Conservation (phyloP, 2,113 vertebrate species). For the Muntiacus muntjak region DNA sequence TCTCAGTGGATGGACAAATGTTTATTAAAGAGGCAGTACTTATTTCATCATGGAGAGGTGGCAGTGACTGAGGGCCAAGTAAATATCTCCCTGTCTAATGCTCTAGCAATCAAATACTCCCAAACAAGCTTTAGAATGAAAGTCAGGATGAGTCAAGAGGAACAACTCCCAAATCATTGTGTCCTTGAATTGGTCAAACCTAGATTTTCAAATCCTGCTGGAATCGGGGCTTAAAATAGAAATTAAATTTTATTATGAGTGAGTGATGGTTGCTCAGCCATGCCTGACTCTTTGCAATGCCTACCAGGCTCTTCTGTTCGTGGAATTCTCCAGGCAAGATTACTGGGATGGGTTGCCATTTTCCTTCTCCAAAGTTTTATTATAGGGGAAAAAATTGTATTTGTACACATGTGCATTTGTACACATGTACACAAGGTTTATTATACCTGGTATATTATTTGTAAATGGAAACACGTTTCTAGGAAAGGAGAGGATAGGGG, state of each 20-base stretch:
- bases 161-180: not conserved
- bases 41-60: not conserved
- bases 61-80: not conserved
- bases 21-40: not conserved
- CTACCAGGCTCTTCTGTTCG: not conserved
- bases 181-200: not conserved
- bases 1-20: not conserved
- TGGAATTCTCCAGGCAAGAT: not conserved
- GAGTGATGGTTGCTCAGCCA: not conserved
- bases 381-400: not conserved
- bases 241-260: not conserved
- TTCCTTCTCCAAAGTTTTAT: not conserved
- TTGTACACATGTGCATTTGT: not conserved
- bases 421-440: not conserved
- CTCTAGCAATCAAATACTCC: not conserved
- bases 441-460: not conserved
- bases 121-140: not conserved
- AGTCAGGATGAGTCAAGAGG: not conserved
- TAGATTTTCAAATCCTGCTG: not conserved
- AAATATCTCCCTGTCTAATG: not conserved
- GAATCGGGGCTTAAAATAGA: not conserved
- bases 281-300: not conserved
- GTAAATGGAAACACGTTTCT: not conserved
- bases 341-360: not conserved
- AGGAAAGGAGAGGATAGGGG: fast-evolving